A percentile compares a stretch with the other conserved stretches of the same genome.
These are phyloP conservation scores for Okamejei kenojei DNA, from an alignment of 2,797 vertebrate genomes.

Conservation along the genomic window DNA sequence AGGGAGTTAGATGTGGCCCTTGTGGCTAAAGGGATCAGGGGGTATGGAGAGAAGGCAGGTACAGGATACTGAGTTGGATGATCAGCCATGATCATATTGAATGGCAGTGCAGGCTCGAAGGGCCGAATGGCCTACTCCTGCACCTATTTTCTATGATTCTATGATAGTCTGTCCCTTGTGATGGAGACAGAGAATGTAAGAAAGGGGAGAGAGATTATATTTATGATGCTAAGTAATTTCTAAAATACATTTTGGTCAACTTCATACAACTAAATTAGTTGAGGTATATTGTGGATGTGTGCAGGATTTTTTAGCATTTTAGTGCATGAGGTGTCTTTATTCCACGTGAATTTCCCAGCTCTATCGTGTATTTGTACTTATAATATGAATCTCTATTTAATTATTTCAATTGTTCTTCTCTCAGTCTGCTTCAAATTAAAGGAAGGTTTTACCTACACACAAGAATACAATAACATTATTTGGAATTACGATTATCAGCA, in stretches of 20 bases:
- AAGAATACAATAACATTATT: not conserved
- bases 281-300: not conserved
- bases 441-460: not conserved
- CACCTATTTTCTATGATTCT: no score
- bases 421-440: not conserved
- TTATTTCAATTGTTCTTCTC: not conserved
- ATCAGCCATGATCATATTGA: no score
- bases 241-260: not conserved
- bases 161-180: no score
- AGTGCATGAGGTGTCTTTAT: not conserved
- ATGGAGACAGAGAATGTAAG: no score
- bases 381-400: not conserved
- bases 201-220: no score
- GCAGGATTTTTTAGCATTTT: not conserved
- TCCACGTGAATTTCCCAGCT: not conserved
- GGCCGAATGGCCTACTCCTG: no score
- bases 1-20: no score
- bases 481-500: not conserved
- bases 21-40: no score
- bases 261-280: not conserved
- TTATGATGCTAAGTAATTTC: no score
- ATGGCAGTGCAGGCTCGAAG: no score
- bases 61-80: no score
- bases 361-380: not conserved
- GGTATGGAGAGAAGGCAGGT: no score